Base-by-base conservation (phyloP, 2,113 vertebrate genomes). In the Meles meles region DNA sequence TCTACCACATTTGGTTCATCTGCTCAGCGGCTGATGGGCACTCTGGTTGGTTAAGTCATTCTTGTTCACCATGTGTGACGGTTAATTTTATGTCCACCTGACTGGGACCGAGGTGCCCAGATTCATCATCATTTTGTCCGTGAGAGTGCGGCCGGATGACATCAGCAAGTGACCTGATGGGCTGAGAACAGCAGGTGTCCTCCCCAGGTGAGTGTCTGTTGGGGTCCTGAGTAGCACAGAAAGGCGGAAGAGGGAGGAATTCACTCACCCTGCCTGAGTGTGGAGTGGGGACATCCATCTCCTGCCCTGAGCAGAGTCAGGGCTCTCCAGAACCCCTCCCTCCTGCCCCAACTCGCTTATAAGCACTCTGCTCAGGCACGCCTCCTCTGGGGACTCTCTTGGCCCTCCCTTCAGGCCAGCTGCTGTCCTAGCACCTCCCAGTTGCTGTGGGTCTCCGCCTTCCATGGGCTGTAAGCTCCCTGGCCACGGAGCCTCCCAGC, bases 301-400 rank as follows among this genome's bases (percentile, higher is more conserved):
- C 39, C 20, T 5, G 72, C 39, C 39, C 18, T 14, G 61, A 65
- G 61, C 61, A 31, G 61, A 13, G 61, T 65, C 29, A 31, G 61
- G 29, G 27, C 29, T 13, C 61, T 15, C 37, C 42, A 12, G 44
- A 34, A 21, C 13, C 15, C 39, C 27, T 52, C 4, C 31, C 42
- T 67, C 9, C 37, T 21, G 59, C 15, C 13, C 29, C 0, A 1
- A 17, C 17, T 9, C 76, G 0, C 7, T 3, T 9, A 3, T 34
- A 15, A 8, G 21, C 37, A 61, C 49, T 52, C 49, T 23, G 52
- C 37, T 23, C 37, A 23, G 69, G 17, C n/a, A 8, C 2, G 0
- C 37, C n/a, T 6, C 15, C 9, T 4, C 34, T 2, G 5, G 80
- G 25, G 21, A 57, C 13, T 1, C 79, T 17, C 37, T 2, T 27